Conservation (phyloP, 30 jellyfish, hydroid and myxozoan species). For the Mastigias papua region DNA sequence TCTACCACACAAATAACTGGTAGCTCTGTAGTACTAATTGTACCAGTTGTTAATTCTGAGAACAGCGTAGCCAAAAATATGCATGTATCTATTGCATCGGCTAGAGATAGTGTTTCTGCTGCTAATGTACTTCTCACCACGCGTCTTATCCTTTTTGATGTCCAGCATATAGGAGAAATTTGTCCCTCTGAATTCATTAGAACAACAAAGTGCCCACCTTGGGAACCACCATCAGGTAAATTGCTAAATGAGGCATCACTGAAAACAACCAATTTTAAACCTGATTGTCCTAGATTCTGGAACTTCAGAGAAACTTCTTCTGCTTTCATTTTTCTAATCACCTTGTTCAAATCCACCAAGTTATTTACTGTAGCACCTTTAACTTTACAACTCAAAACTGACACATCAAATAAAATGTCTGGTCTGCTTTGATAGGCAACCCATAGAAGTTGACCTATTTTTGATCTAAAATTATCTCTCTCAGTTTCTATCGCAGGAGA, state of each 20-base stretch:
- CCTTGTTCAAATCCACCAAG: not conserved
- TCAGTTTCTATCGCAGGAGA: no score
- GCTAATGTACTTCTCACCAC: not conserved
- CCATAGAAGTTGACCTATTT: not conserved
- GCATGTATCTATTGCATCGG: not conserved
- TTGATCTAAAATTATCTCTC: not conserved
- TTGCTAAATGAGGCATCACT: constrained; percentile 12
- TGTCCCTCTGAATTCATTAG: constrained; percentile 4
- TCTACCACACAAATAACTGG: not conserved
- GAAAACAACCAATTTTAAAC: not conserved
- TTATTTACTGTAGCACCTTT: not conserved
- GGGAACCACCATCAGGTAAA: constrained; percentile 7
- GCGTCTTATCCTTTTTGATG: not conserved
- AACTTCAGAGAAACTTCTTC: not conserved
- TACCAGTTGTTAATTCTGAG: not conserved
- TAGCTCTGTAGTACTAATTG: not conserved
- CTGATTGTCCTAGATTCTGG: not conserved
- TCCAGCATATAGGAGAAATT: not conserved
- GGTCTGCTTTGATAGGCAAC: constrained; percentile 18
- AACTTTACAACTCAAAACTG: not conserved
- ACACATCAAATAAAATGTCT: constrained; percentile 1
- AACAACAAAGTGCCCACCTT: not conserved
- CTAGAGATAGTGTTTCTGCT: not conserved
- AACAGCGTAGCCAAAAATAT: not conserved
- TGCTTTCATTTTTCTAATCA: not conserved